Conservation (phyloP, 1,140 invertebrate species). For the Drosophila tristis region DNA sequence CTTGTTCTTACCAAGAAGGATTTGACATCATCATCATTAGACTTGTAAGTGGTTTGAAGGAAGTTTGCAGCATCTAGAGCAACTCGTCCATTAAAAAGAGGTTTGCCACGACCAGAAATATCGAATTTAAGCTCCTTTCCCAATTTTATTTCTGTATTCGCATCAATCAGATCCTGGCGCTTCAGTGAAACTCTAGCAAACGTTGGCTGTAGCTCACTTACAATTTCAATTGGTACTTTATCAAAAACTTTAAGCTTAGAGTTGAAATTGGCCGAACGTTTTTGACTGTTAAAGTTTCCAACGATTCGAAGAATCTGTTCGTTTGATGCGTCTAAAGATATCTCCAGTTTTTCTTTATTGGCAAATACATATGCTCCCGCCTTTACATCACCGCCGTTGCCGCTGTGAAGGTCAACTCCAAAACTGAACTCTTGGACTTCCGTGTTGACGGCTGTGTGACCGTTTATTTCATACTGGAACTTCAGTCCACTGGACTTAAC, state of each 20-base stretch:
- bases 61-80: conserved; percentile 88
- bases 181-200: conserved; percentile 63
- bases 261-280: conserved; percentile 50
- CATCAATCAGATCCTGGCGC: conserved; percentile 86
- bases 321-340: conserved; percentile 75
- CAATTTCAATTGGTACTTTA: conserved; percentile 57
- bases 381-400: conserved; percentile 25
- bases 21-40: conserved; percentile 88
- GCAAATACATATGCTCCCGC: conserved; percentile 23
- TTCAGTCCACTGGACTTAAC: conserved; percentile 64
- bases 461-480: conserved; percentile 60
- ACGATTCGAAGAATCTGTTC: conserved; percentile 52
- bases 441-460: conserved; percentile 44
- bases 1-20: conserved; percentile 85
- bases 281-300: conserved; percentile 56
- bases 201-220: conserved; percentile 58
- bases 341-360: conserved; percentile 53
- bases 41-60: conserved; percentile 87
- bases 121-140: conserved; percentile 88
- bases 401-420: conserved; percentile 40
- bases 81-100: conserved; percentile 86
- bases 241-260: conserved; percentile 61
- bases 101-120: conserved; percentile 85
- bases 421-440: conserved; percentile 52
- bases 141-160: conserved; percentile 86